Conservation (phyloP, 2,113 vertebrate genomes). For the Octodon degus region DNA sequence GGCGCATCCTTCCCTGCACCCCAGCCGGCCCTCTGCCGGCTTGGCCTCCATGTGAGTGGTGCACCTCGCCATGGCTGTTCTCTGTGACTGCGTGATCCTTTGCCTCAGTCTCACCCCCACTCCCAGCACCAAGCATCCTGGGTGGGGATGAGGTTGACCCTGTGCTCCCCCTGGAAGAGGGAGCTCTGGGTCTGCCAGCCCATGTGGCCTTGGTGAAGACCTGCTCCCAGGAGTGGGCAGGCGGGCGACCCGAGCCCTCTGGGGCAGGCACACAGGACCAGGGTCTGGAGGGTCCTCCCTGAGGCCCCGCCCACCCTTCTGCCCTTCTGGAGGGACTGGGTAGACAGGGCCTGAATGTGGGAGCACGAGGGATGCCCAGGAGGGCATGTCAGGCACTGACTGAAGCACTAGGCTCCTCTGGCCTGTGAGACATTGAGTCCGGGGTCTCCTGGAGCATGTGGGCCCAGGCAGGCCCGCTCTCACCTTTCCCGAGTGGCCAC, state of each 20-base stretch:
- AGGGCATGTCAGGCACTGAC: background rate
- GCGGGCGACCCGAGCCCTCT: background rate
- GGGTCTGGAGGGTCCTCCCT: background rate
- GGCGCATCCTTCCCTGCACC: too few relatives aligned
- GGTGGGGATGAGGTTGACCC: background rate
- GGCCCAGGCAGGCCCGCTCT: background rate
- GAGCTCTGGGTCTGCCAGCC: background rate
- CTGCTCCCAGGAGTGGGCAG: background rate
- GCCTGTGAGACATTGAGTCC: background rate
- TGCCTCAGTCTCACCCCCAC: too few relatives aligned
- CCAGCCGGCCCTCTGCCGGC: accelerated
- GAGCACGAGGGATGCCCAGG: too few relatives aligned
- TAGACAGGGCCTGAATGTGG: background rate
- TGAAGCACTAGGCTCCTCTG: background rate
- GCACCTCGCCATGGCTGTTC: too few relatives aligned
- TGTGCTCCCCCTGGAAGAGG: slow-evolving; percentile 79
- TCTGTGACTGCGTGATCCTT: too few relatives aligned
- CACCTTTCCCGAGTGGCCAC: slow-evolving; percentile 91
- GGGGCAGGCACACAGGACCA: background rate
- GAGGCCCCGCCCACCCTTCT: background rate
- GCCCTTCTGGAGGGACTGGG: too few relatives aligned
- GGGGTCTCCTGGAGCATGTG: accelerated
- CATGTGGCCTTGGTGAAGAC: background rate
- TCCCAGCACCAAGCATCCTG: background rate
- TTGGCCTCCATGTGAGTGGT: accelerated